These are phyloP conservation scores for Hoplostethus atlanticus DNA, from an alignment of 2,797 vertebrate species.

Conservation along the genomic window DNA sequence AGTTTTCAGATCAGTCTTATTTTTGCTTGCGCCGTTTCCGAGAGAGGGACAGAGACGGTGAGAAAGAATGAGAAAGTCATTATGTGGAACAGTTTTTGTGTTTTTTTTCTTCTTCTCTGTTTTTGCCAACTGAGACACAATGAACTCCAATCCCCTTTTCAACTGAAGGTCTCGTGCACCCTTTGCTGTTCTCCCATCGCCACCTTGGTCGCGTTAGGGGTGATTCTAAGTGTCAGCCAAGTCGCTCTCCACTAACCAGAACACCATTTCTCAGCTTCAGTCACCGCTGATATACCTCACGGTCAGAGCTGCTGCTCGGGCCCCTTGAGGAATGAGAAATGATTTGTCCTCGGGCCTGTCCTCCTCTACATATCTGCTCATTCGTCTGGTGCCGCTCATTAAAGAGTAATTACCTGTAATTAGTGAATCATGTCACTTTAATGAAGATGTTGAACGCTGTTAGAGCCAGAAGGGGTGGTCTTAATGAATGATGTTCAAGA, in stretches of 20 bases:
- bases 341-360: constrained; percentile 54
- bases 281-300: background rate
- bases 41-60: constrained; percentile 17
- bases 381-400: constrained; percentile 77
- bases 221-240: too few relatives aligned
- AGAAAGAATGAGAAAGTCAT: background rate
- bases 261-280: background rate
- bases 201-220: constrained; percentile 20
- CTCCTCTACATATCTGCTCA: constrained; percentile 73
- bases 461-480: constrained; percentile 70
- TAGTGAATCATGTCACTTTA: constrained; percentile 83
- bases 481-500: constrained; percentile 79
- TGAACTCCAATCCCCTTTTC: constrained; percentile 21
- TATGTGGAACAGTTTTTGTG: too few relatives aligned
- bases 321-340: constrained; percentile 58
- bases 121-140: constrained; percentile 43
- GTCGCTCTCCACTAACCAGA: background rate
- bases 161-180: too few relatives aligned
- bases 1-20: constrained; percentile 59
- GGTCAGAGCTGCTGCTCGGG: constrained; percentile 34
- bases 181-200: background rate
- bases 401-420: constrained; percentile 85
- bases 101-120: constrained; percentile 2
- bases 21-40: constrained; percentile 43
- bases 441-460: constrained; percentile 80